These are phyloP conservation scores for Seladonia tumulorum DNA, from an alignment of 2,888 invertebrate genomes.

Conservation along the genomic window DNA sequence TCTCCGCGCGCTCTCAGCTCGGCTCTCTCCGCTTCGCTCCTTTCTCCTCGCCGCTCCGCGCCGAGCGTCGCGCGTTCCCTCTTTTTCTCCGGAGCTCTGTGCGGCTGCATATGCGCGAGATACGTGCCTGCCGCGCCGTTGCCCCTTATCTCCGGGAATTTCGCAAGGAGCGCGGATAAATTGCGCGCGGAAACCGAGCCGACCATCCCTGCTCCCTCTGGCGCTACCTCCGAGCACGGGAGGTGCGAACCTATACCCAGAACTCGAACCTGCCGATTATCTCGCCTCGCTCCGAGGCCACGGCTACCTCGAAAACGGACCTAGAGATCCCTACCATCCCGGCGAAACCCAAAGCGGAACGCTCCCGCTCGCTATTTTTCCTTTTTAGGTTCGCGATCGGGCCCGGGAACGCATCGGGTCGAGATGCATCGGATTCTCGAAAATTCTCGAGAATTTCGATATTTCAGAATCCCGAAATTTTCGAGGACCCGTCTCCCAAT, in stretches of 20 bases:
- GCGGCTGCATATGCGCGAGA: conserved; percentile 35
- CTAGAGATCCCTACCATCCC: no score
- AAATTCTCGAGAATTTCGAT: no score
- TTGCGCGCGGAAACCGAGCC: conserved; percentile 60
- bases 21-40: not conserved
- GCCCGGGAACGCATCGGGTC: no score
- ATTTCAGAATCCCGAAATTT: no score
- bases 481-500: no score
- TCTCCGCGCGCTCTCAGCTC: conserved; percentile 5
- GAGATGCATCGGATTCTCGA: no score
- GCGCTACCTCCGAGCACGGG: conserved; percentile 27
- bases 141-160: conserved; percentile 68
- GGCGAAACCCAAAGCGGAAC: not conserved
- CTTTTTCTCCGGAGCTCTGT: not conserved
- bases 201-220: conserved; percentile 9
- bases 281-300: conserved; percentile 23
- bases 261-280: conserved; percentile 55
- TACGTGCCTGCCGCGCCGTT: conserved; percentile 63
- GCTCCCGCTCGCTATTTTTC: not conserved
- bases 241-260: conserved; percentile 55
- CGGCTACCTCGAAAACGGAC: conserved; percentile 29
- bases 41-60: conserved; percentile 25
- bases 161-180: conserved; percentile 66
- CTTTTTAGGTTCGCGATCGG: no score
- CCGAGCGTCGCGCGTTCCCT: not conserved